Evolutionary conservation across 2,797 vertebrate species (phyloP), one percentile per base, ranked within the genome.

Genomic region (Macropodus opercularis): DNA sequence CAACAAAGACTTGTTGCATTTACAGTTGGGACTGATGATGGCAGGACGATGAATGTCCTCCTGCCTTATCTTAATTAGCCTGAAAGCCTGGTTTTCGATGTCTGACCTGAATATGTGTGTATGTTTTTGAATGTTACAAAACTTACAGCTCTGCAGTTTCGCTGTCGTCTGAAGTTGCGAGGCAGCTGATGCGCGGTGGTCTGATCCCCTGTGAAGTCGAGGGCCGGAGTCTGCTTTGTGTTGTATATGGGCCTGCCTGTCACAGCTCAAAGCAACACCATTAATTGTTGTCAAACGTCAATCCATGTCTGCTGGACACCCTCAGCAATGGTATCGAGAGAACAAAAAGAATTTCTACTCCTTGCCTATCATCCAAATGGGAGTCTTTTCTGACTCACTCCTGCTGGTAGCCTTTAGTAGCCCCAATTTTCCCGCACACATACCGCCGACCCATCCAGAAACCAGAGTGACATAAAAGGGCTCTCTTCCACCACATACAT

Each of bases 271-370:
- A 75, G 81, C 72, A 41, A 55, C 72, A 36, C 72, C 63, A 66
- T 82, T 93, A 92, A 93, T 92, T 91, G 87, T 91, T 90, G 89
- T 91, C 89, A 92, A 90, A 84, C 64, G 47, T 87, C 73, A 79
- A 52, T 78, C 72, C 75, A 58, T 59, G 80, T 76, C 75, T 60
- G 63, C 64, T 51, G 74, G 84, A 82, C 85, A 77, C 57, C 53
- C 65, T 80, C 59, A 68, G 69, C 63, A 65, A 75, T 75, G 50
- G 47, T 43, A 77, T 71, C 51, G 74, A 63, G 65, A 68, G 19
- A 24, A 79, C 56, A 69, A 55, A 54, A 67, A 52, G 65, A 32
- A 38, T 50, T 69, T 67, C 63, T 54, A 63, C 70, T 79, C 70
- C 85, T 76, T 71, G 69, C 72, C 79, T 69, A 72, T 80, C 83